Percentiles rank a stretch among this genome's conserved stretches.
phyloP scores from a whole-genome alignment of 2,888 invertebrate genomes.

The Sepiola atlantica region DNA sequence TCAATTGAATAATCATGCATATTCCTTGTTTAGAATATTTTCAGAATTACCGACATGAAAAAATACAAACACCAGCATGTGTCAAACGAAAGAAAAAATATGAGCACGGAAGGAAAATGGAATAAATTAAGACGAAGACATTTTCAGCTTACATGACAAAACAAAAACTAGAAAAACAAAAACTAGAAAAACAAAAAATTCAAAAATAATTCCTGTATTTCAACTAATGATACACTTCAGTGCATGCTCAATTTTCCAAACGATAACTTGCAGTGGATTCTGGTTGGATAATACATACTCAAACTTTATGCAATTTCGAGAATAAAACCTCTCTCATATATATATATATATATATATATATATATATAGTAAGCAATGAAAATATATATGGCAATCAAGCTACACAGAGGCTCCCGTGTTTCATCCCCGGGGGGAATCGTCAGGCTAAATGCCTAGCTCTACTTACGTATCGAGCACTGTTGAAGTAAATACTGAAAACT shows the following conservation, averaged over 20 bases:
- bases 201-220: not conserved
- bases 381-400: too few relatives aligned
- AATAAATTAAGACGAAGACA: not conserved
- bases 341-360: too few relatives aligned
- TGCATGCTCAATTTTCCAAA: not conserved
- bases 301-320: not conserved
- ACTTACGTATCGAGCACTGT: too few relatives aligned
- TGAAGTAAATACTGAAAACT: too few relatives aligned
- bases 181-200: not conserved
- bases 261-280: not conserved
- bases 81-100: not conserved
- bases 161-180: not conserved
- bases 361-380: too few relatives aligned
- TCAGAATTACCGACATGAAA: not conserved
- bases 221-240: not conserved
- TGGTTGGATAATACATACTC: not conserved
- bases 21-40: not conserved
- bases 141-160: not conserved
- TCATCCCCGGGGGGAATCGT: too few relatives aligned
- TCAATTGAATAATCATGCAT: not conserved
- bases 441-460: too few relatives aligned
- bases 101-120: not conserved
- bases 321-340: too few relatives aligned
- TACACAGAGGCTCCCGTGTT: too few relatives aligned
- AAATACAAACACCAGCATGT: not conserved